Base-by-base conservation (phyloP, 30 jellyfish, hydroid and myxozoan species). In the Turritopsis dohrnii region DNA sequence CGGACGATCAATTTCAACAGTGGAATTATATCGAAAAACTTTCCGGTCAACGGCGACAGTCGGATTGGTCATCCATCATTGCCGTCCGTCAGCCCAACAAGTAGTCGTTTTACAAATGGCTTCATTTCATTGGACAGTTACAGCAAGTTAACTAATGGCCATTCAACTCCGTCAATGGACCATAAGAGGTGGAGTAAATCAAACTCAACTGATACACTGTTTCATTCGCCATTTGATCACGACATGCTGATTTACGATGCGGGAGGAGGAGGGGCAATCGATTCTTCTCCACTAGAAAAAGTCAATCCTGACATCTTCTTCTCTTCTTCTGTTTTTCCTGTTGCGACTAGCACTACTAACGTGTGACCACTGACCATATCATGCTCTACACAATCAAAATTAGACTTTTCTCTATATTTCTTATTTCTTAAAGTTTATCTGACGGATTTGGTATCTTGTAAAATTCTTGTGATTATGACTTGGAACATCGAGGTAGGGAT, bases 271-370 rank as follows among this genome's bases (percentile, higher is more conserved):
- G 60, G 60, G 60, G 60, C 60, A 13, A 41, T 41, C 9, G 60
- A 41, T 13, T 41, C 71, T 30, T 77, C 97, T 25, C 97, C 97
- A 25, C 66, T 91, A 26, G 94, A 91, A 73, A 91, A 87, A 80
- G 97, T 91, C 52, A 91, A 91, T 87, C 97, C 97, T 16, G 97
- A 91, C 84, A 91, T 91, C 28, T 91, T 91, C 71, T 90, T 91
- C 72, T 91, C 97, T 41, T n/a, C n/a, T n/a, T 69, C 77, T 21
- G 77, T 69, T 69, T 69, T 69, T 69, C 77, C 77, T 69, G 77
- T 69, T 9, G 22, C 77, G 8, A 23, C 28, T 8, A 69, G 77
- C 30, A 27, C 77, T 23, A 27, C 77, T 21, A 69, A 69, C 77
- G 30, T 69, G 28, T 69, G 77, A 69, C 23, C 13, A 13, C 60